These are phyloP conservation scores for Onchidella celtica DNA, from an alignment of 2,888 invertebrate species.

Conservation along the genomic window DNA sequence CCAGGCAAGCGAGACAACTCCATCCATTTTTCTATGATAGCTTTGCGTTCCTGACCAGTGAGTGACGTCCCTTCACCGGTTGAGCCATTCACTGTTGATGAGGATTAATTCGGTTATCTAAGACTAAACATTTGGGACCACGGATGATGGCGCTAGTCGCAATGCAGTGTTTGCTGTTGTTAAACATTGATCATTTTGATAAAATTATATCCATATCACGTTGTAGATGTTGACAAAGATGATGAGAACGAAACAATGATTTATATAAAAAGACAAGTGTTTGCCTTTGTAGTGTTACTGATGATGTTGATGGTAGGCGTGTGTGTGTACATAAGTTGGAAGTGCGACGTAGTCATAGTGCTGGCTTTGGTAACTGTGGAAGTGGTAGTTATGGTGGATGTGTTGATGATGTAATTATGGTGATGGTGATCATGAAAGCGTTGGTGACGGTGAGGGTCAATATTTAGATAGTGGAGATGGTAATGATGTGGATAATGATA, in stretches of 20 bases:
- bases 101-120: no score
- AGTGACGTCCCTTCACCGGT: slow-evolving; percentile 67
- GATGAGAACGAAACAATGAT: background rate
- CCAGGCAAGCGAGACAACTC: slow-evolving; percentile 4
- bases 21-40: slow-evolving; percentile 55
- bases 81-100: slow-evolving; percentile 64
- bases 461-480: background rate
- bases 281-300: no score
- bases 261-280: no score
- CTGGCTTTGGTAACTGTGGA: background rate
- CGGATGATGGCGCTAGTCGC: no score
- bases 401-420: slow-evolving; percentile 7
- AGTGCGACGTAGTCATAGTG: background rate
- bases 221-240: background rate
- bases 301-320: background rate
- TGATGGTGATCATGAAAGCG: background rate
- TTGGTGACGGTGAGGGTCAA: background rate
- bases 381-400: background rate
- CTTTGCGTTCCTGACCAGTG: slow-evolving; percentile 63
- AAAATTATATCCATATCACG: no score
- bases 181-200: no score
- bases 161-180: no score
- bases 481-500: background rate
- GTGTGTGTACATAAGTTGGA: background rate
- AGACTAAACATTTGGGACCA: no score